Evolutionary conservation across 2,888 invertebrate genomes (phyloP), one percentile per base, ranked within the genome.

Genomic region (Cephus runcator): DNA sequence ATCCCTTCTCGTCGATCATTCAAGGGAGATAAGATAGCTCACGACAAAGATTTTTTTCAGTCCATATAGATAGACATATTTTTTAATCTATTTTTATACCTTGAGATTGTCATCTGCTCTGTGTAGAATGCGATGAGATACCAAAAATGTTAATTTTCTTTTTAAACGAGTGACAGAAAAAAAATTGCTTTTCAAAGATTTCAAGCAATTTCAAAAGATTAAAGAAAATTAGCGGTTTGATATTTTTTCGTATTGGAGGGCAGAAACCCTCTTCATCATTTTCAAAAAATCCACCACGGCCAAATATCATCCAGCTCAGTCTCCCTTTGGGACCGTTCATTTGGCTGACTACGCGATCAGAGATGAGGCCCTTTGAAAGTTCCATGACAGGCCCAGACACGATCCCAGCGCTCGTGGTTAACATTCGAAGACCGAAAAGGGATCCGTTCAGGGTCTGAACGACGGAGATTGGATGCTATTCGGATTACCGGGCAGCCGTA

Each of bases 401-500:
- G 9, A 56, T 71, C 23, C 34, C 31, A 71, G 31, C 71, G 71
- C 31, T 71, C 71, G 12, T 33, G 33, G 71, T 4, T 34, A 56
- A 34, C 71, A 71, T 71, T 71, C 31, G 71, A 31, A 71, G 23
- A 56, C 56, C 34, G 71, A 71, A 71, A 71, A 34, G 71, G 71
- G 71, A 71, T 31, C 31, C 71, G 34, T 71, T 71, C 71, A 31
- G 31, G 71, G 12, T 71, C 40, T 33, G 40, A 35, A 69, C 69
- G 34, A n/a, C 74, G n/a, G 34, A 23, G 34, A 74, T 36, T 34
- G 34, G n/a, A 75, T 75, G 69, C 77, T 77, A 75, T 77, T 77
- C 77, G 75, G 71, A 75, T 75, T 78, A 75, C 71, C 71, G 68
- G 78, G 73, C 78, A 68, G 75, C 74, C 71, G 71, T 75, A 40